Evolutionary conservation across 2,888 invertebrate species (phyloP), one percentile per base, ranked within the genome.

Genomic region (Craniophora ligustri): DNA sequence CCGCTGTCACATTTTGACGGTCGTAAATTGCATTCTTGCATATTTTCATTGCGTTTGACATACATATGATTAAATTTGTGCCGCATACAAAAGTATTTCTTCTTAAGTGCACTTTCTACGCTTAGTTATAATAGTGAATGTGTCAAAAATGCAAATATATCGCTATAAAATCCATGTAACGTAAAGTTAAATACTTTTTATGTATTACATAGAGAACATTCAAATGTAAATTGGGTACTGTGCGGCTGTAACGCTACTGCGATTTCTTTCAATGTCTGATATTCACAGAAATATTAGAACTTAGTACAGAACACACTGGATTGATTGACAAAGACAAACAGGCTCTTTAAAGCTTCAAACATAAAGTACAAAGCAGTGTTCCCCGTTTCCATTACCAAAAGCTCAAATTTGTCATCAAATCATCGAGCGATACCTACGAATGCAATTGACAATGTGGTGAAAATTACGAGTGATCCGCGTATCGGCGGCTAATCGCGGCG

Each of bases 401-500:
- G 19, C 21, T 21, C 21, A 5, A 14, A 18, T 1, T 28, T 31
- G 14, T 5, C 23, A 40, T 23, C 19, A 30, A 38, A 49, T 55
- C 31, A 39, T 34, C 15, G 2, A 28, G 21, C 39, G 49, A n/a
- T 16, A 36, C n/a, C n/a, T n/a, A n/a, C 57, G 42, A 71, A 59
- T 65, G 48, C 40, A n/a, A n/a, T 39, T 54, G 59, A 60, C 61
- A 62, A 49, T 41, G 23, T 60, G 40, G 40, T 50, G 57, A 42
- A 62, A 65, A 67, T 61, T 54, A 34, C 45, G 46, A 41, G 57
- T 46, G 31, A 67, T 57, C 44, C 54, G 57, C 54, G 63, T 51
- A 61, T 60, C 63, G 49, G 50, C 58, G 57, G 48, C 51, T 71
- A 64, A 72, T 72, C 69, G 62, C 55, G 23, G 48, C 60, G 63